Percentiles rank a stretch among this genome's conserved stretches.
Evolutionary conservation across 2,888 invertebrate species (phyloP).

Genomic region (Germaria angustata): DNA sequence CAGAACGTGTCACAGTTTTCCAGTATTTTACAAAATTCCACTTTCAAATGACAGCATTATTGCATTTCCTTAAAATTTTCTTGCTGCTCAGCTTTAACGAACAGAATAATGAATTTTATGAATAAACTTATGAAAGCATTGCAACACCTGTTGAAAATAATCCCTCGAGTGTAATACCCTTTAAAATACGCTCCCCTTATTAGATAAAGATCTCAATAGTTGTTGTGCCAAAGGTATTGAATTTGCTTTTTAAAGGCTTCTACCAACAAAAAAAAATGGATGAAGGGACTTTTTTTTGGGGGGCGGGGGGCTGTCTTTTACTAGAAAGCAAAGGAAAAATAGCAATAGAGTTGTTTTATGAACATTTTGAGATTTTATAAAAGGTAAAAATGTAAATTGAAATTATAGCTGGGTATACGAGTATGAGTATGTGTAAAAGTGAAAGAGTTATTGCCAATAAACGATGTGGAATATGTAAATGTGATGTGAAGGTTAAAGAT

Average conservation of each 20-base stretch:
- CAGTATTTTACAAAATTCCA: neutral
- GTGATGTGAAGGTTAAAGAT: neutral
- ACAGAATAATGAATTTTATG: too few species aligned
- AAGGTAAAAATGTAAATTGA: neutral
- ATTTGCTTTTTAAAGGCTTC: neutral
- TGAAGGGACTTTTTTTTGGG: neutral
- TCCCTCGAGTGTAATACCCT: slow-evolving; percentile 44
- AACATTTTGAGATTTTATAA: neutral
- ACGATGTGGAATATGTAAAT: neutral
- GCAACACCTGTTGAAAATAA: slow-evolving; percentile 52
- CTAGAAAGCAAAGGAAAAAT: neutral
- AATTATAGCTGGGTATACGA: neutral
- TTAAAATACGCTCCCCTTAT: neutral
- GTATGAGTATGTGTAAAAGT: too few species aligned
- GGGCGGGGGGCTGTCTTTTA: neutral
- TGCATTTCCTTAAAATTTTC: neutral
- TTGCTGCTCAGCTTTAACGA: slow-evolving; percentile 75
- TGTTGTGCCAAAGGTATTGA: slow-evolving; percentile 21
- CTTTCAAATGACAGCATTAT: too few species aligned
- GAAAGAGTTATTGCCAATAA: neutral
- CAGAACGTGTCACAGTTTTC: neutral
- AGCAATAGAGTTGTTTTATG: neutral
- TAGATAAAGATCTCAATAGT: neutral
- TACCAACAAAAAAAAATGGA: neutral
- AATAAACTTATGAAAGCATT: neutral